Evolutionary conservation across 2,113 vertebrate species (phyloP).

Genomic region (Copsychus sechellarum): DNA sequence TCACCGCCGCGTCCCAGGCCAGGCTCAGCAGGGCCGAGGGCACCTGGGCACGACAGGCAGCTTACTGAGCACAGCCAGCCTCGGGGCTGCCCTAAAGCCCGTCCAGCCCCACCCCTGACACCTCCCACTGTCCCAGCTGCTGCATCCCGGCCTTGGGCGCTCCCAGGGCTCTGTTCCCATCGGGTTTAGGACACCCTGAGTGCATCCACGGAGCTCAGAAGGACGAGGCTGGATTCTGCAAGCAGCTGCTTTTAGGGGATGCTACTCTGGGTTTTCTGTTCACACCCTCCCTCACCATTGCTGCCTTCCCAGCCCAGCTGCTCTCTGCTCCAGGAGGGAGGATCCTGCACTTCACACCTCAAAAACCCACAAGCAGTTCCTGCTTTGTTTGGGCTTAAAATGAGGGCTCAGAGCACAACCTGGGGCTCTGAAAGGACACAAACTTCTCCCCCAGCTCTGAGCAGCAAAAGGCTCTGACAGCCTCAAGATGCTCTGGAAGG

Average conservation of each 20-base stretch:
- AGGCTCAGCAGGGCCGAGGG: constrained; percentile 90
- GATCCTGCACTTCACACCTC: neutral
- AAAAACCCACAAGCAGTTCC: fast-evolving
- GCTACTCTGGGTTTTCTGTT: neutral
- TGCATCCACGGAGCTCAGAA: fast-evolving
- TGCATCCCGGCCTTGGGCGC: fast-evolving
- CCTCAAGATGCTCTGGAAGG: neutral
- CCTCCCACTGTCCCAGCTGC: fast-evolving
- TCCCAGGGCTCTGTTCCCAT: neutral
- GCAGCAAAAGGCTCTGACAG: neutral
- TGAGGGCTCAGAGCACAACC: neutral
- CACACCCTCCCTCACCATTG: fast-evolving
- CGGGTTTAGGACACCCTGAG: fast-evolving
- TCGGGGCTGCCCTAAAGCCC: neutral
- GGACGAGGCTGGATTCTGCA: neutral
- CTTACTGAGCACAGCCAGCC: neutral
- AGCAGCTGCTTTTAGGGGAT: neutral
- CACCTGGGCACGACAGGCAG: constrained; percentile 71
- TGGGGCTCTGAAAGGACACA: neutral
- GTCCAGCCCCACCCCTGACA: fast-evolving
- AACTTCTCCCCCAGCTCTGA: neutral
- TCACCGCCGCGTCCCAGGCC: constrained; percentile 82
- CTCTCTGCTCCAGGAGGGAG: neutral
- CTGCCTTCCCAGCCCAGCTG: neutral
- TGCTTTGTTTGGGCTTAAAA: neutral